phyloP scores from a whole-genome alignment of 1,140 invertebrate genomes.

The Heterodera schachtii region DNA sequence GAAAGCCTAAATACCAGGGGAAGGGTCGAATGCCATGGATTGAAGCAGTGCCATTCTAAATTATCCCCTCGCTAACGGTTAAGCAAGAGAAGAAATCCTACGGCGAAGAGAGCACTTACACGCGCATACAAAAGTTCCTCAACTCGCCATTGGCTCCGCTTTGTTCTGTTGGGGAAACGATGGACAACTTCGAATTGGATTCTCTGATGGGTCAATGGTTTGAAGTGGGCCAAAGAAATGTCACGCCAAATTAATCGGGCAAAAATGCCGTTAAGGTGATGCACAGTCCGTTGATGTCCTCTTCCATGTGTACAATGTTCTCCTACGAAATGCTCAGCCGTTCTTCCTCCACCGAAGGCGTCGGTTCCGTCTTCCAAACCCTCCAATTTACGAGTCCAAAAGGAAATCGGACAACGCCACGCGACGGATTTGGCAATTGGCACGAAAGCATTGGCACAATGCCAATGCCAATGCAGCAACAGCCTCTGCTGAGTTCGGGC shows the following conservation, averaged over 20 bases:
- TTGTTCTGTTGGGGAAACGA: slow-evolving; percentile 56
- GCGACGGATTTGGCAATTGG: not conserved
- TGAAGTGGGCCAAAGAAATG: slow-evolving; percentile 26
- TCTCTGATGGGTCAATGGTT: slow-evolving; percentile 61
- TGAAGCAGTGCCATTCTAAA: no score
- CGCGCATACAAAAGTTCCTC: slow-evolving; percentile 53
- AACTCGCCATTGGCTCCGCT: slow-evolving; percentile 58
- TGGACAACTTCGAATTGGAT: slow-evolving; percentile 57
- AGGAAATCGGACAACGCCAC: slow-evolving; percentile 41
- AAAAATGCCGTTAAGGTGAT: slow-evolving; percentile 48
- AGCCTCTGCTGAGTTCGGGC: slow-evolving; percentile 54
- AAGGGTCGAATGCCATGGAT: not conserved
- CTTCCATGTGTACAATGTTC: slow-evolving; percentile 59
- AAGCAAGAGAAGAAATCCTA: not conserved
- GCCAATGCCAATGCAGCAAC: not conserved
- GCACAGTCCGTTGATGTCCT: slow-evolving; percentile 60
- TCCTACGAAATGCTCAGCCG: slow-evolving; percentile 56
- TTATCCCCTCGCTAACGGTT: not conserved
- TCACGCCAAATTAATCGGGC: no score
- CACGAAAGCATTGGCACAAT: slow-evolving; percentile 6
- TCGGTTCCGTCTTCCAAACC: slow-evolving; percentile 60
- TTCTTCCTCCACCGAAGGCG: slow-evolving; percentile 47
- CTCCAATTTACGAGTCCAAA: slow-evolving; percentile 62
- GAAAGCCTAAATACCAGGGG: no score
- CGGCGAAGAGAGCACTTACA: slow-evolving; percentile 23